Conservation (phyloP, 2,888 invertebrate genomes). For the Elysia crispata region DNA sequence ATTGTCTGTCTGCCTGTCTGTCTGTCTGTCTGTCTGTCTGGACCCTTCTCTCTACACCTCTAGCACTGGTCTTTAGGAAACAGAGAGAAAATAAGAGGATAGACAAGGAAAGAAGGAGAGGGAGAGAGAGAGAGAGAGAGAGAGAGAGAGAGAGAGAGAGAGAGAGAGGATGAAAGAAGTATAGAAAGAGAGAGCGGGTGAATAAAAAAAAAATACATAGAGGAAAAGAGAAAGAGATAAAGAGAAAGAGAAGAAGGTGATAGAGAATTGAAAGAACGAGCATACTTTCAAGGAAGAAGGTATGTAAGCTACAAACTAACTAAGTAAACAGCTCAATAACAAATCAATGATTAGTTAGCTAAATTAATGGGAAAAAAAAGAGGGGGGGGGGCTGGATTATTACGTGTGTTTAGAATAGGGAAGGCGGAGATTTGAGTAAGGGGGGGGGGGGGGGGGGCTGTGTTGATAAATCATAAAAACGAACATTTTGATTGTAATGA, state of each 20-base stretch:
- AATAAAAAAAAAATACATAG: neutral
- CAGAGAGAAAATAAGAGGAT: neutral
- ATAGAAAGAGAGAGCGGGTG: slow-evolving; percentile 28
- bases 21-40: neutral
- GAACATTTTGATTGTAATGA: no score
- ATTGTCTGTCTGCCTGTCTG: neutral
- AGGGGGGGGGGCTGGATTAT: no score
- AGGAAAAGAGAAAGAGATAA: neutral
- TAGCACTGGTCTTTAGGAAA: neutral
- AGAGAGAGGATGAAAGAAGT: neutral
- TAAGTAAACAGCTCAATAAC: no score
- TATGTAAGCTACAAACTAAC: no score
- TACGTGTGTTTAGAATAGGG: no score
- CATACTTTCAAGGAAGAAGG: no score
- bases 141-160: slow-evolving; percentile 23
- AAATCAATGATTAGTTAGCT: no score
- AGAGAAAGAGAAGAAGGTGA: neutral
- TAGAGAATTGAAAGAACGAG: no score
- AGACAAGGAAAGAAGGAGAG: slow-evolving; percentile 12
- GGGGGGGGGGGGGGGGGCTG: no score
- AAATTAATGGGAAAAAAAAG: no score
- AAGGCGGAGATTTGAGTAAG: no score
- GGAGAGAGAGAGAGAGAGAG: slow-evolving; percentile 17
- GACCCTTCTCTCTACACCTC: neutral
- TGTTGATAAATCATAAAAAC: no score